These are phyloP conservation scores for Rhinella marina DNA, from an alignment of 2,797 vertebrate genomes.

Conservation along the genomic window DNA sequence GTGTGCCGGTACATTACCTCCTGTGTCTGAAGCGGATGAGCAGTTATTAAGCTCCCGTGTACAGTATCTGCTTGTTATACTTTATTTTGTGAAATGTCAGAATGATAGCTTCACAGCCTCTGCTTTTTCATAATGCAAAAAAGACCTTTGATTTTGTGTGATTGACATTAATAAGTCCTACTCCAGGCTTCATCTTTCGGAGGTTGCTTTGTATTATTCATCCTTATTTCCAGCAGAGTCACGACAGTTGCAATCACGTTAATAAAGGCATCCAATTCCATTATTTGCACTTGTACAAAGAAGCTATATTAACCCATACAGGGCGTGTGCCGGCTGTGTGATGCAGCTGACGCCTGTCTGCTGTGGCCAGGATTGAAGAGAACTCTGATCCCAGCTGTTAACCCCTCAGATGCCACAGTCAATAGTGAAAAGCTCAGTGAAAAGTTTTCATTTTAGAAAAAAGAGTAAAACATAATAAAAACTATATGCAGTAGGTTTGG, in stretches of 20 bases:
- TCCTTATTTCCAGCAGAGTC: background rate
- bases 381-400: too few relatives aligned
- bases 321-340: too few relatives aligned
- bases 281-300: background rate
- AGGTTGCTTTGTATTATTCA: conserved; percentile 21
- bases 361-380: too few relatives aligned
- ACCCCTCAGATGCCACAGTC: too few relatives aligned
- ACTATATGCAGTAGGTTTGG: too few relatives aligned
- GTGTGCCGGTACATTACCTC: background rate
- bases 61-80: background rate
- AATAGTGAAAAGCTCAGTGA: too few relatives aligned
- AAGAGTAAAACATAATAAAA: too few relatives aligned
- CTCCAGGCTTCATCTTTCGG: background rate
- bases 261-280: background rate
- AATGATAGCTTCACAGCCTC: background rate
- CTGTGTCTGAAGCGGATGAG: background rate
- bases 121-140: background rate
- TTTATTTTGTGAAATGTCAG: conserved; percentile 15
- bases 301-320: background rate
- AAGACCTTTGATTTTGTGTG: background rate
- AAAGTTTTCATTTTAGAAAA: too few relatives aligned
- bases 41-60: background rate
- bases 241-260: background rate
- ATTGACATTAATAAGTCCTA: conserved; percentile 15
- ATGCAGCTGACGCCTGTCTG: too few relatives aligned